A percentile compares a stretch with the other conserved stretches of the same genome.
phyloP scores from a whole-genome alignment of 2,797 vertebrate genomes.

The Carapus acus region DNA sequence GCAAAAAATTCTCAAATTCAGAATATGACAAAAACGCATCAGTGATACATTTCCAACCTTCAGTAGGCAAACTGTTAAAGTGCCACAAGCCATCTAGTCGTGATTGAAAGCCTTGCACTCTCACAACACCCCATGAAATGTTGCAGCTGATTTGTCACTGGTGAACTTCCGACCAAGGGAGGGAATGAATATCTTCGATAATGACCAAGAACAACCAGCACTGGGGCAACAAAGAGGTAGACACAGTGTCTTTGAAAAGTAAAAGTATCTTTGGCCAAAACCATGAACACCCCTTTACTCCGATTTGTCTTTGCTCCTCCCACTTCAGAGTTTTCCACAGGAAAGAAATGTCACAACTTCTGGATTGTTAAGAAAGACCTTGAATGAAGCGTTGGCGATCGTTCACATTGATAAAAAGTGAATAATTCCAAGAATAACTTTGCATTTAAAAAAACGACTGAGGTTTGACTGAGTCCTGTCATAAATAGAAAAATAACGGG shows the following conservation, averaged over 20 bases:
- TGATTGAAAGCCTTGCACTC: slow-evolving; percentile 24
- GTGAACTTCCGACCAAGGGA: slow-evolving; percentile 26
- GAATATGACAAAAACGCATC: slow-evolving; percentile 34
- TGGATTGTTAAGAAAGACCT: slow-evolving; percentile 11
- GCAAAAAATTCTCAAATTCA: slow-evolving; percentile 45
- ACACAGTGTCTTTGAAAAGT: slow-evolving; percentile 41
- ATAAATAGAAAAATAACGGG: slow-evolving; percentile 17
- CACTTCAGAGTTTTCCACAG: background rate
- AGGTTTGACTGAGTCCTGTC: slow-evolving; percentile 35
- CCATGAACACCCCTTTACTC: slow-evolving; percentile 26
- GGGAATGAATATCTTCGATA: slow-evolving; percentile 21
- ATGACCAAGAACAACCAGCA: slow-evolving; percentile 29
- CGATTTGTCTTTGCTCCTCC: slow-evolving; percentile 7
- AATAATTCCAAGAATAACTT: slow-evolving; percentile 11
- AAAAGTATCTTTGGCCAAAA: slow-evolving; percentile 51
- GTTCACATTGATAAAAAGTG: slow-evolving; percentile 13
- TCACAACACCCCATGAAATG: slow-evolving; percentile 13
- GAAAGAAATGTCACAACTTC: slow-evolving; percentile 9
- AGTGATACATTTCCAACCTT: slow-evolving; percentile 30
- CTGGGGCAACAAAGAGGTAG: slow-evolving; percentile 59
- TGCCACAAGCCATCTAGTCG: slow-evolving; percentile 32
- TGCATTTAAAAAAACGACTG: slow-evolving; percentile 27
- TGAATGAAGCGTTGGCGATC: slow-evolving; percentile 11
- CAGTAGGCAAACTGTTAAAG: slow-evolving; percentile 48
- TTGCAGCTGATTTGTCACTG: slow-evolving; percentile 25